Base-by-base conservation (phyloP, 2,113 vertebrate genomes). In the Hemiscyllium ocellatum region DNA sequence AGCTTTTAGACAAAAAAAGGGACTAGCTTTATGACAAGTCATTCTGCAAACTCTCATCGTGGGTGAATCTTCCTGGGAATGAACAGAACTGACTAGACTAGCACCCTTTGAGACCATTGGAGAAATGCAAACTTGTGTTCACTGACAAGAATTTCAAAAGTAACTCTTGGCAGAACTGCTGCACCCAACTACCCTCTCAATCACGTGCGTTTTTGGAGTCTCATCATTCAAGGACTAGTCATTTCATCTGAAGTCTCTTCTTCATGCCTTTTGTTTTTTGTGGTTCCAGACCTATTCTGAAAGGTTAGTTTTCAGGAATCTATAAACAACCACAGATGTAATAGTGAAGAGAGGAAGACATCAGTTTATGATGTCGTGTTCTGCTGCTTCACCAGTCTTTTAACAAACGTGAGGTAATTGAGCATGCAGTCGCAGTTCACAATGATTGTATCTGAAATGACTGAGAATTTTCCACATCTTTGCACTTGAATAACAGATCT, bases 391-490 rank as follows among this genome's bases (percentile, higher is more conserved):
- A 61, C 87, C 52, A 33, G 61, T 29, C 15, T 69, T 26, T 61
- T n/a, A 90, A 47, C 66, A 94, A 68, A 68, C 65, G 70, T 70
- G 68, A 69, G 22, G 65, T 94, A 70, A 94, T 94, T 94, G 66
- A 24, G 65, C 65, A 42, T 94, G 91, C 17, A 69, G 66, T 22
- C 26, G n/a, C 65, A 56, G 52, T n/a, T 42, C 65, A n/a, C 3
- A 69, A 13, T 47, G 65, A 69, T 94, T 94, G 66, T 33, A 69
- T 94, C 37, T 68, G 66, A 69, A 94, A 26, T 94, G n/a, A 90
- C 52, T 90, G 65, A 47, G 91, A 94, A 69, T 69, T 69, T 69
- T 94, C 91, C 66, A 69, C 91, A 94, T 69, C 37, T 69, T 68
- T 69, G 91, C 66, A 70, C 65, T 69, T 69, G n/a, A 94, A 94